A percentile compares a stretch with the other conserved stretches of the same genome.
Evolutionary conservation across 1,140 invertebrate genomes (phyloP).

Genomic region (Procambarus clarkii): DNA sequence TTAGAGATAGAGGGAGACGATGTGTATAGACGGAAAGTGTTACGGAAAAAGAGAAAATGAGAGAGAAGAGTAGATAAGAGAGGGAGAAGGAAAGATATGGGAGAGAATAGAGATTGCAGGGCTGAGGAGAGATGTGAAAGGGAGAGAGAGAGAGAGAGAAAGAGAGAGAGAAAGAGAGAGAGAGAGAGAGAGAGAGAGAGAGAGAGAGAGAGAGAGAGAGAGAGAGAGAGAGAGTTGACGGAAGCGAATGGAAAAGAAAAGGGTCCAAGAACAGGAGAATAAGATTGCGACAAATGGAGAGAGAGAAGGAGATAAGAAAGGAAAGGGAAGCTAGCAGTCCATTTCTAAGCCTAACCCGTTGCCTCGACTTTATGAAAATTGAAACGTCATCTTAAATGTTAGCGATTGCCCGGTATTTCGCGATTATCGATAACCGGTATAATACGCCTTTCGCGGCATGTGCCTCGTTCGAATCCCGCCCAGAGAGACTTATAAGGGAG

Average conservation of each 20-base stretch:
- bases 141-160: neutral
- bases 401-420: neutral
- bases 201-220: too few species aligned
- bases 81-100: neutral
- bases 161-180: neutral
- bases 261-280: neutral
- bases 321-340: neutral
- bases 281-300: neutral
- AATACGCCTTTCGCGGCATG: neutral
- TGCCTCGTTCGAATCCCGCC: too few species aligned
- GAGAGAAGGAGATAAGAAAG: neutral
- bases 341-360: neutral
- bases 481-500: too few species aligned
- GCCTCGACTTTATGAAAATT: slow-evolving; percentile 5
- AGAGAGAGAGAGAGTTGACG: neutral
- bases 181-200: neutral
- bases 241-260: neutral
- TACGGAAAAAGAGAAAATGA: neutral
- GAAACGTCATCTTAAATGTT: slow-evolving; percentile 10
- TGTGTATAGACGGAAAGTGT: neutral
- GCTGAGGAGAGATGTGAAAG: neutral
- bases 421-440: slow-evolving; percentile 7
- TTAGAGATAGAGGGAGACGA: neutral
- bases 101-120: neutral
- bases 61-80: too few species aligned